Evolutionary conservation across 2,113 vertebrate genomes (phyloP).

Genomic region (Isurus oxyrinchus): DNA sequence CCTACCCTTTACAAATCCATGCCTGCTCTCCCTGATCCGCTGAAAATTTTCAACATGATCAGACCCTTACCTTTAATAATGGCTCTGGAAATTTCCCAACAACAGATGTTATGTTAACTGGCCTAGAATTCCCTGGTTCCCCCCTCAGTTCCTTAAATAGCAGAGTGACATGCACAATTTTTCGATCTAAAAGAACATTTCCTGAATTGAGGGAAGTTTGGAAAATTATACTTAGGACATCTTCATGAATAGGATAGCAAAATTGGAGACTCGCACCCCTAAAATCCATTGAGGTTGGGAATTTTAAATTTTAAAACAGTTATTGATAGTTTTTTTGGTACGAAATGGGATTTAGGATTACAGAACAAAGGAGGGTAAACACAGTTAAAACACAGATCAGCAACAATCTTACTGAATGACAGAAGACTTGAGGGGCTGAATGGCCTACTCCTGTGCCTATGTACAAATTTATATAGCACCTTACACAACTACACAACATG

Average conservation of each 20-base stretch:
- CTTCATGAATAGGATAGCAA: not conserved
- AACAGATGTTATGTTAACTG: not conserved
- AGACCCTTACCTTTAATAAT: not conserved
- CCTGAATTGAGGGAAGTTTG: not conserved
- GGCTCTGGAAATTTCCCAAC: not conserved
- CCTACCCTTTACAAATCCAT: not conserved
- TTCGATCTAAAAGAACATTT: not conserved
- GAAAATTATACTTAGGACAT: not conserved
- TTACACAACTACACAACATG: not conserved
- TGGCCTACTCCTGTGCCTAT: not conserved
- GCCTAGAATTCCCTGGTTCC: not conserved
- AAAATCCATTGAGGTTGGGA: not conserved
- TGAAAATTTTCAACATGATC: not conserved
- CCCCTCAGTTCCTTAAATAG: not conserved
- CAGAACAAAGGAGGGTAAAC: not conserved
- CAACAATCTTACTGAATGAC: not conserved
- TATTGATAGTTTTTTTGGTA: not conserved
- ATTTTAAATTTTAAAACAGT: not conserved
- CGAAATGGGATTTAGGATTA: not conserved
- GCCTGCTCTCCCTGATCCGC: not conserved
- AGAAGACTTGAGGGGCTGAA: not conserved
- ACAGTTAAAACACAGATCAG: not conserved
- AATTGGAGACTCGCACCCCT: not conserved
- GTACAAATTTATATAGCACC: not conserved
- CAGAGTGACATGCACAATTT: not conserved